Percentiles rank a stretch among this genome's conserved stretches.
Evolutionary conservation across 2,113 vertebrate species (phyloP).

Genomic region (Meriones unguiculatus): DNA sequence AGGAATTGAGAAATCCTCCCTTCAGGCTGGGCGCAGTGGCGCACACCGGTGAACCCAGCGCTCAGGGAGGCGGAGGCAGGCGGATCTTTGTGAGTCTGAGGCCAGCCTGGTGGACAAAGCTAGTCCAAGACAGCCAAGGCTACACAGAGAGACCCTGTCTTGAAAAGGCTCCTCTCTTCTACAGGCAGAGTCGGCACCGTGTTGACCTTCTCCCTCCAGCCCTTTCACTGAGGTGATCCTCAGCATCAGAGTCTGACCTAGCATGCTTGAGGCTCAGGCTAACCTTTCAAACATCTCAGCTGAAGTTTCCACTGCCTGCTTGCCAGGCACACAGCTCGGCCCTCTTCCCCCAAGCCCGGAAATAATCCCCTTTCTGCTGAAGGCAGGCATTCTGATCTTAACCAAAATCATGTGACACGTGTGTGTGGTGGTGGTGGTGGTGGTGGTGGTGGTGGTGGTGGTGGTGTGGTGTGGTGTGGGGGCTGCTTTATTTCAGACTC

Average conservation of each 20-base stretch:
- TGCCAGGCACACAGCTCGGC: slow-evolving; percentile 28
- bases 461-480: background rate
- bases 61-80: no score
- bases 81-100: no score
- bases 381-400: slow-evolving; percentile 72
- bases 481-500: slow-evolving; percentile 67
- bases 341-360: background rate
- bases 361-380: slow-evolving; percentile 65
- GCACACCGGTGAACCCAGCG: no score
- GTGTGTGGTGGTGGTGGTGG: background rate
- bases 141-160: no score
- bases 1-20: slow-evolving; percentile 40
- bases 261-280: background rate
- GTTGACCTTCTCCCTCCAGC: background rate
- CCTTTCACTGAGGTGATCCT: background rate
- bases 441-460: background rate
- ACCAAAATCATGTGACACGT: slow-evolving; percentile 66
- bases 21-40: no score
- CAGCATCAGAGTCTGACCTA: background rate
- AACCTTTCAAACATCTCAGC: slow-evolving; percentile 41
- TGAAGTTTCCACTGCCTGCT: slow-evolving; percentile 64
- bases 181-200: background rate
- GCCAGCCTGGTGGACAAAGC: background rate
- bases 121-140: no score
- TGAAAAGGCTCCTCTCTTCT: background rate